Conservation (phyloP, 2,113 vertebrate species). For the Salvator merianae region DNA sequence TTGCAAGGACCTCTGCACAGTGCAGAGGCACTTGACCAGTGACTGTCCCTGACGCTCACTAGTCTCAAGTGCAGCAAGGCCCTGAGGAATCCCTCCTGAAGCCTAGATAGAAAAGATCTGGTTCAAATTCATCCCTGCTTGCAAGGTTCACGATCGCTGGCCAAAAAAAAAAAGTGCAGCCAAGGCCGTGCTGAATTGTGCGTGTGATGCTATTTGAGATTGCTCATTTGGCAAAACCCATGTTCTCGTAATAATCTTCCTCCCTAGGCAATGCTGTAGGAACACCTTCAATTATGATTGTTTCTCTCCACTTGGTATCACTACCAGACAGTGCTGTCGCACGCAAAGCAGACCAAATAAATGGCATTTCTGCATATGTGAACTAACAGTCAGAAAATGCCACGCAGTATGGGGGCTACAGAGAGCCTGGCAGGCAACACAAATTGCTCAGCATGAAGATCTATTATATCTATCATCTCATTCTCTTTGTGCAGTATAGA, state of each 20-base stretch:
- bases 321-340: fast-evolving
- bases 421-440: fast-evolving
- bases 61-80: no score
- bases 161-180: no score
- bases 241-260: not conserved
- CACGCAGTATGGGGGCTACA: fast-evolving
- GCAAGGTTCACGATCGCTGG: not conserved
- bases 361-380: not conserved
- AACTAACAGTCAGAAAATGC: slow-evolving; percentile 12
- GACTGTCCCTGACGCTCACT: no score
- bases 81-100: no score
- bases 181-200: not conserved
- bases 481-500: slow-evolving; percentile 12
- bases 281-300: not conserved
- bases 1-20: no score
- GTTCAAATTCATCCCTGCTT: not conserved
- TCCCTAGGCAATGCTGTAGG: not conserved
- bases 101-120: not conserved
- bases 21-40: no score
- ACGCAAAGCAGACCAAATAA: not conserved
- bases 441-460: fast-evolving
- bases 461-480: not conserved
- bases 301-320: not conserved
- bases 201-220: not conserved
- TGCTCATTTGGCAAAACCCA: not conserved